phyloP scores from a whole-genome alignment of 1,140 invertebrate genomes.

The Chymomyza costata region DNA sequence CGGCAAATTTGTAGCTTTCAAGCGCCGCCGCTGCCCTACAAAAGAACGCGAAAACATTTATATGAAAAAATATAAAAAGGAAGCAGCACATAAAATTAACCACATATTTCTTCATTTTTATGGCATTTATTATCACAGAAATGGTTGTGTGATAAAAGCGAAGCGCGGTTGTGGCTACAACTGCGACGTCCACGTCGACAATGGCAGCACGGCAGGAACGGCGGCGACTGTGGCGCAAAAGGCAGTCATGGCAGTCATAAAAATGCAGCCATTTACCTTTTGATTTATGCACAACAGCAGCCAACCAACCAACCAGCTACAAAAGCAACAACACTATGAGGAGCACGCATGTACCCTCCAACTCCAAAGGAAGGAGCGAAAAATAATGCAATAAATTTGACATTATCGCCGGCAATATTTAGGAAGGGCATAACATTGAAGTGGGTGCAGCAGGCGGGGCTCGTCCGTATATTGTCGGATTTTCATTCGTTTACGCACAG shows the following conservation, averaged over 20 bases:
- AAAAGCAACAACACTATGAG: conserved; percentile 3
- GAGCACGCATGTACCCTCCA: conserved; percentile 28
- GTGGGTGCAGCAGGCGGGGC: conserved; percentile 20
- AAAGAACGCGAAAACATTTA: conserved; percentile 60
- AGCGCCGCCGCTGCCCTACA: no score
- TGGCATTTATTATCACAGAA: conserved; percentile 73
- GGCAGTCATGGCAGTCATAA: conserved; percentile 55
- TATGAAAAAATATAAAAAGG: conserved; percentile 62
- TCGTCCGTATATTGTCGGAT: no score
- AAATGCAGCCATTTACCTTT: conserved; percentile 73
- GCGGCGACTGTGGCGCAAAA: conserved; percentile 1
- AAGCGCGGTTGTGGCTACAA: conserved; percentile 52
- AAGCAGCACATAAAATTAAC: conserved; percentile 71
- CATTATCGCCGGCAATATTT: conserved; percentile 65
- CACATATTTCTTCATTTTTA: conserved; percentile 74
- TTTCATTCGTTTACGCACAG: no score
- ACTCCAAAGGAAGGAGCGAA: conserved; percentile 38
- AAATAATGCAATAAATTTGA: conserved; percentile 73
- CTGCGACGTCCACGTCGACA: conserved; percentile 21
- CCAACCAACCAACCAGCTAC: conserved; percentile 11
- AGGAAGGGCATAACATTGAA: conserved; percentile 18
- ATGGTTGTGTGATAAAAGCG: conserved; percentile 73
- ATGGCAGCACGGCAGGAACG: conserved; percentile 1
- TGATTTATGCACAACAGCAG: conserved; percentile 66
- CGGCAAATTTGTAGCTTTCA: conserved; percentile 35